These are phyloP conservation scores for Heliocidaris erythrogramma DNA, from an alignment of 35 echinoderm and acorn worm genomes.

Conservation along the genomic window DNA sequence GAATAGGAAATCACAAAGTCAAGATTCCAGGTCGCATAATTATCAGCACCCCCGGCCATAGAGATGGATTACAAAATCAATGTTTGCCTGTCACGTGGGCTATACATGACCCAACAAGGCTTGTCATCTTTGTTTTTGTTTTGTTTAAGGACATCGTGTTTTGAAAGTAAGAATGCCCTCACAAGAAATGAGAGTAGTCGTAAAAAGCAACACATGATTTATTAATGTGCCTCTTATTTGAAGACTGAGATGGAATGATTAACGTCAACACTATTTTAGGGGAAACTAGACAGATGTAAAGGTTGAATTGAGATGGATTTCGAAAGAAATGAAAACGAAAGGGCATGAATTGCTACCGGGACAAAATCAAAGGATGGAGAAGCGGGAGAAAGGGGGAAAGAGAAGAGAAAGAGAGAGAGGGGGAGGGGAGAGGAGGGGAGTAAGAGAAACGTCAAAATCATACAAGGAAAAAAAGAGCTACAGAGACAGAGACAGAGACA, in stretches of 20 bases:
- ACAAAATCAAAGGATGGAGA: too few species aligned
- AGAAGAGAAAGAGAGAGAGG: too few species aligned
- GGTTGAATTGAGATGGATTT: neutral
- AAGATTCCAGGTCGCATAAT: neutral
- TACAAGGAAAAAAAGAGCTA: too few species aligned
- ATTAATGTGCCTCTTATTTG: neutral
- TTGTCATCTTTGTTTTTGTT: neutral
- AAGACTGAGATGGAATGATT: neutral
- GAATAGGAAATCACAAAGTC: neutral
- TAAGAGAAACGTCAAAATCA: too few species aligned
- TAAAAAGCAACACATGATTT: neutral
- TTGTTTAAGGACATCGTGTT: neutral
- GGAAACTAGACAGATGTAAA: neutral
- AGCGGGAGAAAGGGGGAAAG: too few species aligned
- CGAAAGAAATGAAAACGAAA: neutral
- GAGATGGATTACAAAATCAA: neutral
- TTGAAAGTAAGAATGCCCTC: neutral
- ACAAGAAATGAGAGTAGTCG: neutral
- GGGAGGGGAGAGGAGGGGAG: too few species aligned
- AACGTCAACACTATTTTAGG: neutral
- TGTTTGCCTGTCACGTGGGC: neutral
- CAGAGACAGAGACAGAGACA: too few species aligned
- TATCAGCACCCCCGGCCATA: neutral
- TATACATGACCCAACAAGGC: neutral
- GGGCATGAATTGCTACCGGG: neutral